Base-by-base conservation (phyloP, 2,113 vertebrate species). In the Aldabrachelys gigantea region DNA sequence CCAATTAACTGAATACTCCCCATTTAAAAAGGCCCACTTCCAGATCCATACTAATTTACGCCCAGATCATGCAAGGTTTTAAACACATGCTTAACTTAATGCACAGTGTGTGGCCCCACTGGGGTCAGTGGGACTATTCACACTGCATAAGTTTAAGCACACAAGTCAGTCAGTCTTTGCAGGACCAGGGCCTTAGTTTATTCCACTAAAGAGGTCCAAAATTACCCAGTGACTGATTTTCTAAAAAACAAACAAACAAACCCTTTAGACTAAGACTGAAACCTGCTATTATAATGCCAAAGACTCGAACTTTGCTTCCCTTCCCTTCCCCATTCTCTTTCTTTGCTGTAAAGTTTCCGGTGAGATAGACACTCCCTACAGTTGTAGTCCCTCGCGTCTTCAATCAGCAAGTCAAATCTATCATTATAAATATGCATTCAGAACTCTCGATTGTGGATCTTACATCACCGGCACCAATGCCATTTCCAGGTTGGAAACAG, bases 241-340 rank as follows among this genome's bases (percentile, higher is more conserved):
- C 93, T 9, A 94, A 93, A 95, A 97, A 97, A 97, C 82, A 96
- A 97, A 90, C 56, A 25, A 91, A 91, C 41, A 88, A 80, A 88
- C 83, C 85, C 87, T 91, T 14, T 47, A 44, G n/a, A 54, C 10
- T 29, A 31, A 44, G 17, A 50, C 25, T 72, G 44, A 56, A 41
- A 35, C 4, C 52, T 75, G n/a, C 44, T 41, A 35, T 85, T 75
- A 11, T n/a, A 35, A 65, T 53, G 25, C 72, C 84, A 24, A 85
- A 65, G 91, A 88, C 81, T 80, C 10, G 52, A 89, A 56, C 84
- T 95, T 91, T 89, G 10, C 0, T 56, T 92, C 95, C 96, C 94
- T 94, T 92, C 75, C 91, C 69, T 97, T 97, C 95, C 78, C 95
- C 94, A 94, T 94, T 95, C 96, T 95, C 94, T 95, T 97, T 94